A percentile compares a stretch with the other conserved stretches of the same genome.
These are phyloP conservation scores for Acronicta alni DNA, from an alignment of 2,888 invertebrate species.

Conservation along the genomic window DNA sequence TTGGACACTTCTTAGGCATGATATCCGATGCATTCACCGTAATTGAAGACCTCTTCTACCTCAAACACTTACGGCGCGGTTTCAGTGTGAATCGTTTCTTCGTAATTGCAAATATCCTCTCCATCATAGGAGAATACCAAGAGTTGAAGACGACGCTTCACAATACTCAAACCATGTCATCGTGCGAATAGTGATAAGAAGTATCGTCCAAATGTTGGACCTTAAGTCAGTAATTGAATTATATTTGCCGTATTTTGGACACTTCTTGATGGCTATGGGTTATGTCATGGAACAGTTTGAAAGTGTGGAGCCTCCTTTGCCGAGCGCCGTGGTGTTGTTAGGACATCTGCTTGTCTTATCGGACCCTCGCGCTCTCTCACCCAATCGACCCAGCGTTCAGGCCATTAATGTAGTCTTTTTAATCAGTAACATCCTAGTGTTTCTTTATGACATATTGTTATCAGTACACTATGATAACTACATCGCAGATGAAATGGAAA, in stretches of 20 bases:
- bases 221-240: constrained; percentile 52
- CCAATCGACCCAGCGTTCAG: constrained; percentile 65
- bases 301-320: constrained; percentile 69
- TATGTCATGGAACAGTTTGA: constrained; percentile 77
- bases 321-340: constrained; percentile 76
- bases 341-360: constrained; percentile 76
- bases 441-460: constrained; percentile 72
- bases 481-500: constrained; percentile 37
- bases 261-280: constrained; percentile 77
- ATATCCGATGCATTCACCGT: constrained; percentile 55
- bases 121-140: constrained; percentile 66
- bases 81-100: constrained; percentile 61
- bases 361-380: constrained; percentile 67
- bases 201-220: constrained; percentile 61
- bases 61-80: constrained; percentile 45
- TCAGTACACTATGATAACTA: constrained; percentile 43
- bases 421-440: constrained; percentile 71
- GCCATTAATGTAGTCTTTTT: constrained; percentile 73
- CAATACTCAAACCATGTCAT: constrained; percentile 13
- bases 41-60: constrained; percentile 52
- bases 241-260: constrained; percentile 76
- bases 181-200: constrained; percentile 3
- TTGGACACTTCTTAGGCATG: constrained; percentile 60
- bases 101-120: constrained; percentile 63
- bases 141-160: constrained; percentile 55